Evolutionary conservation across 2,113 vertebrate species (phyloP), one percentile per base, ranked within the genome.

Genomic region (Corvus moneduloides): DNA sequence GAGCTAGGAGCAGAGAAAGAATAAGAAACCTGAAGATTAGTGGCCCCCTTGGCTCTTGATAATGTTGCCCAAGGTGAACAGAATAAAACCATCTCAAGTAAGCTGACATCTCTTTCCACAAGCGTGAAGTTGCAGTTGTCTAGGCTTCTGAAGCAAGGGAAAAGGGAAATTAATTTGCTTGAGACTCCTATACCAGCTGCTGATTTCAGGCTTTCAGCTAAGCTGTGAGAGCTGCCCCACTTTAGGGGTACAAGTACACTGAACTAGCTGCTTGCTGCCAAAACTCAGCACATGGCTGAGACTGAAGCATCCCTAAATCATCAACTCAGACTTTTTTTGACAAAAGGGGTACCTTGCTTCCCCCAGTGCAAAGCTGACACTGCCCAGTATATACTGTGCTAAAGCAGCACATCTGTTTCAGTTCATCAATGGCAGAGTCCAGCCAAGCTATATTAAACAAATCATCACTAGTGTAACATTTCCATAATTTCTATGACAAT

Each of bases 401-500:
- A 66, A 79, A 82, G 91, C 79, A 48, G 69, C 88, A 94, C 92
- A 97, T 97, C 92, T 96, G 92, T 91, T 97, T 97, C 87, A 95
- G 69, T 83, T 97, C 78, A 97, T 92, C 92, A 96, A 18, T 51
- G 79, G 82, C 90, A 85, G 73, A 84, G 76, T 80, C 71, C 83
- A 96, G 82, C 85, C 81, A 95, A 96, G 75, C 80, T 90, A 79
- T 37, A 95, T 92, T 96, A 96, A 97, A 96, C 68, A 97, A 96
- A 95, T 97, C 85, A 97, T 96, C 96, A 96, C 95, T 84, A 89
- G 79, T 75, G 58, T 92, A 96, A 84, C 69, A 96, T 97, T 82
- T 97, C 94, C 88, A 93, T 95, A 96, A 97, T 96, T 96, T 91
- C 84, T 95, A 89, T 94, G 92, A 96, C 89, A 97, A 97, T 91